Evolutionary conservation across 2,888 invertebrate species (phyloP), one percentile per base, ranked within the genome.

Genomic region (Erebia aethiops): DNA sequence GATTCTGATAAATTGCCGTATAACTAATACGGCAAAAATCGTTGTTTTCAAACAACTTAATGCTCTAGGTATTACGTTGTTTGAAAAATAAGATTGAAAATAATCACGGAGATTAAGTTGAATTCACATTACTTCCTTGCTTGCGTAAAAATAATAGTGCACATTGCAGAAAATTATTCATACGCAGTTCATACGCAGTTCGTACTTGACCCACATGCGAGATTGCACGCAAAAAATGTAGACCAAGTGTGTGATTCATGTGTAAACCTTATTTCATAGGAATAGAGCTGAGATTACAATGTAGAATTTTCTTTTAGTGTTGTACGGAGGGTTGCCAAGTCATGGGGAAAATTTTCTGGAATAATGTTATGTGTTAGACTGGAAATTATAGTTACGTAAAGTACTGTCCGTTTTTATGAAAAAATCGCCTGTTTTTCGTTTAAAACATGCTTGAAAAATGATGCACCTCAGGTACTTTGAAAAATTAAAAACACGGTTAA

Each of bases 101-200:
- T 73, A 70, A 71, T 70, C 58, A 56, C 64, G 35, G 49, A 51
- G 70, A 70, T 71, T 68, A 67, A 73, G 49, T 57, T 13, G 16
- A 68, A 60, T 21, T 35, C 51, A 56, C 51, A 66, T 75, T 72
- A 74, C 73, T 77, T 77, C 76, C 76, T 72, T 63, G 69, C 72
- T 76, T 75, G 73, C 78, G 77, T 79, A 81, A 78, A 80, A 74
- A 73, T 80, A 80, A 81, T 77, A 69, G 75, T 74, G 77, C 78
- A 77, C 79, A 80, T 83, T 80, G 79, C 79, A 79, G 79, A 82
- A 85, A 84, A 84, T 85, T 81, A 87, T 80, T 86, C 84, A 83
- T 78, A 81, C 81, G 69, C 71, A 21, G 66, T 77, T 73, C 84
- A 83, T 78, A 81, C 81, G 69, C 71, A 21, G 67, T 77, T 72